Evolutionary conservation across 2,888 invertebrate species (phyloP).

Genomic region (Chrysomela aeneicollis): DNA sequence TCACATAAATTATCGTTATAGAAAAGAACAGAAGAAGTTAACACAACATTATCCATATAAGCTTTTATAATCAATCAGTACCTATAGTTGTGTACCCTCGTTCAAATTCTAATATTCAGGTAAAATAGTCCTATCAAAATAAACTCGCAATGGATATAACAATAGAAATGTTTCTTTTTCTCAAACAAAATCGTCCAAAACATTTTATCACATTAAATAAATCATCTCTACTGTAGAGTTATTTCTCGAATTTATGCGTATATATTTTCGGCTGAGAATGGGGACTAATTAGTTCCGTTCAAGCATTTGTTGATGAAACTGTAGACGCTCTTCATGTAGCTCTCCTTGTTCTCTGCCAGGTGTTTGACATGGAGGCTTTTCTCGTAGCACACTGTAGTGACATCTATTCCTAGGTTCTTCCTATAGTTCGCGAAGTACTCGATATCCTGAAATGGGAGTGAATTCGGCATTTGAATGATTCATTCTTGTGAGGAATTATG

Average conservation of each 20-base stretch:
- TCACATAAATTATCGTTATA: too few relatives aligned
- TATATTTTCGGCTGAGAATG: slow-evolving; percentile 1
- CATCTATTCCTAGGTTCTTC: slow-evolving; percentile 67
- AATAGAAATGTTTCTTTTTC: background rate
- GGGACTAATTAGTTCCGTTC: slow-evolving; percentile 50
- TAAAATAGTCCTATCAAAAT: too few relatives aligned
- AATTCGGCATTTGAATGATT: too few relatives aligned
- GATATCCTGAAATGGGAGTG: slow-evolving; percentile 70
- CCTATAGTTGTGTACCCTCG: too few relatives aligned
- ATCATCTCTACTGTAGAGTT: slow-evolving; percentile 14
- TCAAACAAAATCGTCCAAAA: background rate
- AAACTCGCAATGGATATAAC: too few relatives aligned
- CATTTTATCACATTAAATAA: slow-evolving; percentile 9
- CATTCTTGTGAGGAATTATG: too few relatives aligned
- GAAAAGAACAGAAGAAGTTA: too few relatives aligned
- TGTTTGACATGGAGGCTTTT: slow-evolving; percentile 81
- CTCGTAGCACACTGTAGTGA: slow-evolving; percentile 70
- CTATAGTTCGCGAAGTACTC: slow-evolving; percentile 71
- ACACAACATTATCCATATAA: too few relatives aligned
- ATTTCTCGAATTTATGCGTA: slow-evolving; percentile 7
- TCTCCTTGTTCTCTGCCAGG: slow-evolving; percentile 69
- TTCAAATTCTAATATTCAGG: too few relatives aligned
- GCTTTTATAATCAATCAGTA: too few relatives aligned
- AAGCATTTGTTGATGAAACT: slow-evolving; percentile 69
- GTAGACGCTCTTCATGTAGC: slow-evolving; percentile 68